These are phyloP conservation scores for Epinephelus malabaricus DNA, from an alignment of 2,797 vertebrate species.

Conservation along the genomic window DNA sequence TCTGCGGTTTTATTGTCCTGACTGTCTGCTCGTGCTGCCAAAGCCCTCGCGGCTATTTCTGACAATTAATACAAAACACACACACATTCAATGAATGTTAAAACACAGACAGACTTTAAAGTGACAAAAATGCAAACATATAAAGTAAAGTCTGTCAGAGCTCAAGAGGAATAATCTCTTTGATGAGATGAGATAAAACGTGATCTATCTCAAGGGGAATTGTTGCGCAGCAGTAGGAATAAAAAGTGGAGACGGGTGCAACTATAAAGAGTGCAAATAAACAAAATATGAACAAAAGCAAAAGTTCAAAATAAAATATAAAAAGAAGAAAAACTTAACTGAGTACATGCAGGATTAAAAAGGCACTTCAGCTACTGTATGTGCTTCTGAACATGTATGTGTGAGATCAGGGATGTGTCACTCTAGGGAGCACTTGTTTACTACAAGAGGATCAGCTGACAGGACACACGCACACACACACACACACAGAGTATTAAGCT, in stretches of 20 bases:
- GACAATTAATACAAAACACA: background rate
- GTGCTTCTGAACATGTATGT: background rate
- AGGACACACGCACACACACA: background rate
- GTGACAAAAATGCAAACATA: background rate
- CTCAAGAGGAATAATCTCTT: background rate
- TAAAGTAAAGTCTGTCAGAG: background rate
- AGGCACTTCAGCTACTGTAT: background rate
- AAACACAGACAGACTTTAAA: background rate
- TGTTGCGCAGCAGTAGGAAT: background rate
- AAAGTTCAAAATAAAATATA: background rate
- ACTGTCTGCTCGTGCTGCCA: background rate
- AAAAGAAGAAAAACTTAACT: background rate
- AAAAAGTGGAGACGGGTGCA: background rate
- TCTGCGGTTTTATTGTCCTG: background rate
- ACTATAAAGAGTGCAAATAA: no score
- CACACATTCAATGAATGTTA: background rate
- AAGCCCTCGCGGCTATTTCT: background rate
- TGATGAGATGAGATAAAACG: background rate
- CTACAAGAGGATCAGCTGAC: constrained; percentile 24
- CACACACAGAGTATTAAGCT: background rate
- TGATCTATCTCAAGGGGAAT: no score
- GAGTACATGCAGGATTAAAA: background rate
- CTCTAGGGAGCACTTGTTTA: constrained; percentile 29
- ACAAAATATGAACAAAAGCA: no score
- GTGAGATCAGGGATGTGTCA: constrained; percentile 14